Evolutionary conservation across 1,140 invertebrate genomes (phyloP), one percentile per base, ranked within the genome.

Genomic region (Drosophila prosaltans): DNA sequence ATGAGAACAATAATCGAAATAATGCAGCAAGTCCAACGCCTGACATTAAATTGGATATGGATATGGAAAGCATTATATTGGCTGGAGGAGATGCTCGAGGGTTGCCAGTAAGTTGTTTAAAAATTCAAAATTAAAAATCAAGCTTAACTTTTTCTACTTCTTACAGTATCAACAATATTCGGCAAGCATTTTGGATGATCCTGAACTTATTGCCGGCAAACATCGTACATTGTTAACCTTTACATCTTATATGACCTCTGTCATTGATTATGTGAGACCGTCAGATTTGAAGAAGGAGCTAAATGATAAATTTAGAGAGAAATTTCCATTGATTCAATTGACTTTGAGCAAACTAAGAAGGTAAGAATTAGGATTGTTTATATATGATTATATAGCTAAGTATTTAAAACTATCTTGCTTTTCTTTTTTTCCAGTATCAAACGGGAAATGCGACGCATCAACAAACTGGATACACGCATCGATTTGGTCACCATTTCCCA

Each of bases 261-360:
- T 99, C 21, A 99, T 99, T 80, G 98, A 99, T 93, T 99, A 99
- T 92, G 98, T 98, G 1, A 96, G 97, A 83, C 98, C 98, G 28
- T 97, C 97, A n/a, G 98, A 99, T 93, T 93, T 99, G 63, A 99
- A 99, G 91, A 98, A 98, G 92, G 98, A 99, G 93, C 93, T 99
- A 0, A 99, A 99, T 93, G 98, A 99, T 89, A 99, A 99, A 93
- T 99, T 99, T 91, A 95, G 95, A 81, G 97, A 98, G 85, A 98
- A 98, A 90, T 99, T 99, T 93, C 98, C 98, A 1, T 95, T 97
- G 76, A 96, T 99, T 72, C 97, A 99, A 91, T 93, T 99, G 0
- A 99, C 98, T 1, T 94, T 99, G n/a, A 99, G 98, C 93, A 99
- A 99, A 94, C 93, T 99, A 36, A 94, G 98, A 93, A 98, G 97